These are phyloP conservation scores for Drosophila sucinea DNA, from an alignment of 1,140 invertebrate genomes.

Conservation along the genomic window DNA sequence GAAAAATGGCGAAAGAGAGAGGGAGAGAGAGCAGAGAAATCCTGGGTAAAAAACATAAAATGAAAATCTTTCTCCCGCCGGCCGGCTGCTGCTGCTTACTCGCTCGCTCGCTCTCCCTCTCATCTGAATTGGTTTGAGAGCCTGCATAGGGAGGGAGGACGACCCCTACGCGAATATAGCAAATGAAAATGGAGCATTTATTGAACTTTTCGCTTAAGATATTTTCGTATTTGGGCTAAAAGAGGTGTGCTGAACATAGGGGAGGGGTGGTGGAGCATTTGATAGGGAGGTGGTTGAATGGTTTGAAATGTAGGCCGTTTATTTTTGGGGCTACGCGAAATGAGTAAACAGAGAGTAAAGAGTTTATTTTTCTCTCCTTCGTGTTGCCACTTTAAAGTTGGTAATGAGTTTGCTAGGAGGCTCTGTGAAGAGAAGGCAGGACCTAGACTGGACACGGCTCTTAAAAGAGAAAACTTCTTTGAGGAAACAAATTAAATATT, in stretches of 20 bases:
- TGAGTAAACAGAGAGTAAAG: slow-evolving; percentile 29
- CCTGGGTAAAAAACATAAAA: slow-evolving; percentile 37
- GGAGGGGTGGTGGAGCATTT: neutral
- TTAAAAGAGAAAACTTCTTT: neutral
- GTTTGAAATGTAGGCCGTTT: slow-evolving; percentile 64
- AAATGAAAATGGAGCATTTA: slow-evolving; percentile 77
- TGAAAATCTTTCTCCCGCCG: slow-evolving; percentile 49
- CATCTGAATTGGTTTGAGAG: slow-evolving; percentile 63
- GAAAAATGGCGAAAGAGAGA: neutral
- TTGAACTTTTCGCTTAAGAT: slow-evolving; percentile 77
- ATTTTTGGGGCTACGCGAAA: slow-evolving; percentile 47
- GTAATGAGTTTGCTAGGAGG: slow-evolving; percentile 36
- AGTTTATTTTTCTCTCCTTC: slow-evolving; percentile 42
- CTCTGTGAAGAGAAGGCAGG: neutral
- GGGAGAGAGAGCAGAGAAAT: neutral
- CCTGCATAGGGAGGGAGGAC: slow-evolving; percentile 30
- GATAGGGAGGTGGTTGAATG: neutral
- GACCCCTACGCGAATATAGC: slow-evolving; percentile 34
- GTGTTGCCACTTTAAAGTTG: slow-evolving; percentile 35
- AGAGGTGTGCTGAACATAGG: neutral
- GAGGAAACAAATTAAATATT: neutral
- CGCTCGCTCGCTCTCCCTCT: slow-evolving; percentile 11
- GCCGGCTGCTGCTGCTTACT: slow-evolving; percentile 19
- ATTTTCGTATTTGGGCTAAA: slow-evolving; percentile 70
- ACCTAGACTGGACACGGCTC: neutral